Conservation (phyloP, 2,113 vertebrate species). For the Puma concolor region DNA sequence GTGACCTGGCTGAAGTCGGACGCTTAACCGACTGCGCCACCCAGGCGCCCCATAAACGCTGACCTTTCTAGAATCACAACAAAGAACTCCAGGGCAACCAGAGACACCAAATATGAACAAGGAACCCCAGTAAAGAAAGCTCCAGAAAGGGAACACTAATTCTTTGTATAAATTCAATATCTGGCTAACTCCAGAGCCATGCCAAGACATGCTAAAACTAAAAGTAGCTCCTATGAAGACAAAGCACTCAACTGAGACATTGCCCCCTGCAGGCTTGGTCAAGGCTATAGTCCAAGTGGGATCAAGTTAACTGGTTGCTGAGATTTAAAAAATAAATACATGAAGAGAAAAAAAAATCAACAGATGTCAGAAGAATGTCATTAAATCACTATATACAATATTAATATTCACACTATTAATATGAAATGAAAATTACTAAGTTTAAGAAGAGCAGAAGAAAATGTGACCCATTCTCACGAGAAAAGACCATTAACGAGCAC, state of each 20-base stretch:
- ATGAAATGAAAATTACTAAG: not conserved
- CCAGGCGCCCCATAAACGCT: no score
- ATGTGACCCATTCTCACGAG: not conserved
- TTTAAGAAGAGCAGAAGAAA: not conserved
- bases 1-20: no score
- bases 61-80: not conserved
- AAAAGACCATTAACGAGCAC: not conserved
- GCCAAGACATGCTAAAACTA: not conserved
- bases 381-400: not conserved
- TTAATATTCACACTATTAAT: not conserved
- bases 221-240: not conserved
- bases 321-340: not conserved
- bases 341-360: not conserved
- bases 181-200: not conserved
- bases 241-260: not conserved
- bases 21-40: no score
- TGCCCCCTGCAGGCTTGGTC: accelerated
- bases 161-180: not conserved
- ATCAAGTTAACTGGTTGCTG: not conserved
- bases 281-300: not conserved
- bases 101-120: not conserved
- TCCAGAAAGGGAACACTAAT: not conserved
- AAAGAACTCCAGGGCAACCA: not conserved
- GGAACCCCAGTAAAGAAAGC: not conserved
- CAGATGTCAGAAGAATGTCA: not conserved